Conservation (phyloP, 2,113 vertebrate species). For the Barbus barbus region DNA sequence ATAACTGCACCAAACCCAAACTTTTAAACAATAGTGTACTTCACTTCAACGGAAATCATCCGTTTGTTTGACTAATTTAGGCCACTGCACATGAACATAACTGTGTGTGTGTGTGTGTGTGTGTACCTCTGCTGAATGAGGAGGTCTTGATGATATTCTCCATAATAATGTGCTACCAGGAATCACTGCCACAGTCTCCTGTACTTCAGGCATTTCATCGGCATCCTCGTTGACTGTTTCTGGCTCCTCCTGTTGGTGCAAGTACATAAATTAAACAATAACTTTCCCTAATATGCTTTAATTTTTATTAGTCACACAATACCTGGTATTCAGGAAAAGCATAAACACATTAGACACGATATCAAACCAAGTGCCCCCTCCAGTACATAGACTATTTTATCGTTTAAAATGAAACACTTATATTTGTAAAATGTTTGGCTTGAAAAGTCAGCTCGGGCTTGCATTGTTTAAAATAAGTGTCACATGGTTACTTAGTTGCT, state of each 20-base stretch:
- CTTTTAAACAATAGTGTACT: too few relatives aligned
- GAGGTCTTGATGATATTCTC: slow-evolving; percentile 89
- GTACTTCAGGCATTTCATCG: slow-evolving; percentile 89
- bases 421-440: too few relatives aligned
- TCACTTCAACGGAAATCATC: too few relatives aligned
- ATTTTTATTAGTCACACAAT: not conserved
- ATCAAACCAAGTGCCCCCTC: not conserved
- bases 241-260: slow-evolving; percentile 70
- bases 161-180: slow-evolving; percentile 94
- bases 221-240: slow-evolving; percentile 79
- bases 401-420: too few relatives aligned
- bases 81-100: too few relatives aligned
- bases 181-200: slow-evolving; percentile 90
- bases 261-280: not conserved
- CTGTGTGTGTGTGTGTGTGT: too few relatives aligned
- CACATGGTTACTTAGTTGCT: too few relatives aligned
- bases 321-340: not conserved
- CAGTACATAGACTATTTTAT: too few relatives aligned
- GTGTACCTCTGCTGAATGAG: slow-evolving; percentile 85
- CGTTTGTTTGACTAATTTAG: too few relatives aligned
- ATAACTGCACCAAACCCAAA: too few relatives aligned
- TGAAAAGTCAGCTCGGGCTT: too few relatives aligned
- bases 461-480: too few relatives aligned
- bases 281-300: not conserved
- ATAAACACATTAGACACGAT: not conserved